Base-by-base conservation (phyloP, 2,888 invertebrate genomes). In the Pollenia labialis region DNA sequence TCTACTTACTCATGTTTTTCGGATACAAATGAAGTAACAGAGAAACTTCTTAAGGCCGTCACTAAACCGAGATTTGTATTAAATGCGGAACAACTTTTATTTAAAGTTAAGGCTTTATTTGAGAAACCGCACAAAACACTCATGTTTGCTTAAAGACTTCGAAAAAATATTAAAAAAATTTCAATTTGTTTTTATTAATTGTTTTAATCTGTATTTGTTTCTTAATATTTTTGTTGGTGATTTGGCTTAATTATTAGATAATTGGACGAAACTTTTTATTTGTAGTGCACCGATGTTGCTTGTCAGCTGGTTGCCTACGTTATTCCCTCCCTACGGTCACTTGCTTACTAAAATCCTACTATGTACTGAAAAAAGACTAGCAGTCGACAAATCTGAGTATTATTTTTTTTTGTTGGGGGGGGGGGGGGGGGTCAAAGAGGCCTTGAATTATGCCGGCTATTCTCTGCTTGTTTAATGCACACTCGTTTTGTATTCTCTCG, bases 1-100 rank as follows among this genome's bases (percentile, higher is more conserved):
- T 32, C 1, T 56, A 89, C 90, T 90, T 84, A 90, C 90, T 89
- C 88, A 87, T 90, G 83, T 32, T 88, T 89, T 50, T 90, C 87
- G n/a, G 87, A 81, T 60, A 88, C 46, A 48, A 81, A 40, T 75
- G 87, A 88, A 16, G 89, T 84, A 40, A 87, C 84, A 54, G 89
- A 88, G 23, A 90, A 89, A 81, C 76, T 88, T 77, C 90, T 87
- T 40, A 83, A 44, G 12, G 69, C 12, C n/a, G 44, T 74, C 32
- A 32, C 32, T 77, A 76, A 77, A 64, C 46, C 76, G 1, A 62
- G 7, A 77, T 77, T 84, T 62, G 62, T 14, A 54, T 75, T 68
- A 60, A 79, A 52, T 40, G 85, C 46, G 2, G 62, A 76, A 81
- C 71, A 68, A 14, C 74, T 77, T 68, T 83, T 87, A 9, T 76